A percentile compares a stretch with the other conserved stretches of the same genome.
Evolutionary conservation across 2,113 vertebrate species (phyloP).

Genomic region (Perccottus glenii): DNA sequence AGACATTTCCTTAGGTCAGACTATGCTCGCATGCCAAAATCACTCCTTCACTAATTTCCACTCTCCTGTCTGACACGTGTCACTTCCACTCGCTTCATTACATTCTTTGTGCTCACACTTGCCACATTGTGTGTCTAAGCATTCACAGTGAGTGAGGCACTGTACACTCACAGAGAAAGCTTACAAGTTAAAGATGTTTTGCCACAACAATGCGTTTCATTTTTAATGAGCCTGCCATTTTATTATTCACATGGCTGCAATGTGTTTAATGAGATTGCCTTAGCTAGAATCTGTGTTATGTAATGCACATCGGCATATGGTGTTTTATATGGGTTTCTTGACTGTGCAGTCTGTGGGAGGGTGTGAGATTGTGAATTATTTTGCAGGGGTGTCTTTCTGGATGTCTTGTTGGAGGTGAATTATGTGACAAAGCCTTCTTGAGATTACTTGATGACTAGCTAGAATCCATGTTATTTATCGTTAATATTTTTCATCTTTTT

Average conservation of each 20-base stretch:
- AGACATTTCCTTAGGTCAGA: slow-evolving; percentile 9
- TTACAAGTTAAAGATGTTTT: neutral
- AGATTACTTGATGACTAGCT: neutral
- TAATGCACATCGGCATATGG: slow-evolving; percentile 22
- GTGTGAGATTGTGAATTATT: slow-evolving; percentile 25
- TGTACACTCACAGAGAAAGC: neutral
- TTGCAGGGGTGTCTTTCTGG: slow-evolving; percentile 7
- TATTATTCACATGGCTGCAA: slow-evolving; percentile 5
- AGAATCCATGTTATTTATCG: neutral
- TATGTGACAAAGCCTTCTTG: slow-evolving; percentile 5
- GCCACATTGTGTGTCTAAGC: neutral
- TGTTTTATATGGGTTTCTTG: slow-evolving; percentile 23
- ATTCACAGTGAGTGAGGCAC: neutral
- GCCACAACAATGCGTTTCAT: slow-evolving; percentile 1
- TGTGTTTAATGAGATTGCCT: slow-evolving; percentile 20
- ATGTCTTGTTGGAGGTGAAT: slow-evolving; percentile 12
- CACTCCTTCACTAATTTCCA: slow-evolving; percentile 46
- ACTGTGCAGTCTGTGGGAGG: slow-evolving; percentile 20
- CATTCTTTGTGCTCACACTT: slow-evolving; percentile 24
- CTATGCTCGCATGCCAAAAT: slow-evolving; percentile 19
- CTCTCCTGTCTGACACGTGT: slow-evolving; percentile 50
- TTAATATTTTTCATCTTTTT: neutral
- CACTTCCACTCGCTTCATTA: slow-evolving; percentile 49
- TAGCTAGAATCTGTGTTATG: slow-evolving; percentile 24
- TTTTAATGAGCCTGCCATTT: slow-evolving; percentile 36